Evolutionary conservation across 2,888 invertebrate genomes (phyloP).

Genomic region (Cephus pulcher): DNA sequence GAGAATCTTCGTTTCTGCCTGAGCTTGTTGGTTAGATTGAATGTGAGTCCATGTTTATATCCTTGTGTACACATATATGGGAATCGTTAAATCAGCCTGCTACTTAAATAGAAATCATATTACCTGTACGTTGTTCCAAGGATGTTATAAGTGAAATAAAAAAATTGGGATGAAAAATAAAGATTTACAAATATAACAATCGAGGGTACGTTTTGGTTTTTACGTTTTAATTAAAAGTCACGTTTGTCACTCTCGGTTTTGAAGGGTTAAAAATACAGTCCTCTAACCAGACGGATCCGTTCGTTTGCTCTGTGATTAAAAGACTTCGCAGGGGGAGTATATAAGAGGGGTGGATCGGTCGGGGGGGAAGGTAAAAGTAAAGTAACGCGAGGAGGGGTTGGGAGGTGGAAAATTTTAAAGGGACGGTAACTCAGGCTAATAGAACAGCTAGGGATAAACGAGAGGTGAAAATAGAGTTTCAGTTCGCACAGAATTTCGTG

Average conservation of each 20-base stretch:
- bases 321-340: conserved; percentile 32
- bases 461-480: conserved; percentile 16
- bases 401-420: conserved; percentile 13
- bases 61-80: no score
- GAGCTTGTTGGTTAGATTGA: no score
- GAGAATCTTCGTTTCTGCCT: no score
- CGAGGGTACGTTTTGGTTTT: conserved; percentile 19
- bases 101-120: no score
- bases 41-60: no score
- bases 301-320: conserved; percentile 53
- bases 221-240: conserved; percentile 30
- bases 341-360: background rate
- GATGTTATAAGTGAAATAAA: no score
- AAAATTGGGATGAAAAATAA: no score
- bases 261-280: conserved; percentile 26
- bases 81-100: no score
- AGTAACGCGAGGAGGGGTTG: conserved; percentile 22
- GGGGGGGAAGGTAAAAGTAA: conserved; percentile 14
- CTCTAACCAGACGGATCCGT: conserved; percentile 1
- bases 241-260: conserved; percentile 33
- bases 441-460: conserved; percentile 24
- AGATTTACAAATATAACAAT: conserved; percentile 11
- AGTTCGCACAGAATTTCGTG: background rate
- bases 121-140: no score
- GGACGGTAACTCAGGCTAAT: background rate